phyloP scores from a whole-genome alignment of 1,140 invertebrate species.

The Cotesia typhae region DNA sequence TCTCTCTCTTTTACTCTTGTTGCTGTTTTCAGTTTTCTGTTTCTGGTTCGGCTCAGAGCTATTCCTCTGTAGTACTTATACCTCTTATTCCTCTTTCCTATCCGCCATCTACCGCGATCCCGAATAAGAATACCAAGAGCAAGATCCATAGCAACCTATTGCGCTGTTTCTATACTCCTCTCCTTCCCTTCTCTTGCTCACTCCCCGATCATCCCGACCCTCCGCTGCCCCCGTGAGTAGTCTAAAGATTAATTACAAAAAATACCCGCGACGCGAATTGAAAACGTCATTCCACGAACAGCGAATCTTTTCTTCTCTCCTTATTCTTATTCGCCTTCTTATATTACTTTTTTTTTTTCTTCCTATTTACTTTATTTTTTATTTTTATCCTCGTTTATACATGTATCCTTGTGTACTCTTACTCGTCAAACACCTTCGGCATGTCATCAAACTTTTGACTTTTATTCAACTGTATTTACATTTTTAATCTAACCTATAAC shows the following conservation, averaged over 20 bases:
- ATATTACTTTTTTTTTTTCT: too few species aligned
- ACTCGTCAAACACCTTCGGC: constrained; percentile 10
- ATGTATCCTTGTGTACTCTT: constrained; percentile 6
- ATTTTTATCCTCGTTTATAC: neutral
- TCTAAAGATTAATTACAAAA: constrained; percentile 51
- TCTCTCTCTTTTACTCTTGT: neutral
- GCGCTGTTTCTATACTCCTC: neutral
- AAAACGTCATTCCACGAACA: constrained; percentile 59
- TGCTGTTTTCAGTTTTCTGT: neutral
- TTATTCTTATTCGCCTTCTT: constrained; percentile 13
- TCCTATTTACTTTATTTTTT: neutral
- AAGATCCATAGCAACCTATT: constrained; percentile 1
- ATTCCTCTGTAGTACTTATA: neutral
- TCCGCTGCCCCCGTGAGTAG: constrained; percentile 14
- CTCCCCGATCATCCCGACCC: constrained; percentile 19
- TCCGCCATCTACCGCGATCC: too few species aligned
- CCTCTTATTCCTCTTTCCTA: constrained; percentile 6
- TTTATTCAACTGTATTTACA: too few species aligned
- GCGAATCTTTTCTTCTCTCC: constrained; percentile 31
- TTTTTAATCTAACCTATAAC: too few species aligned
- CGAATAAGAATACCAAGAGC: constrained; percentile 17
- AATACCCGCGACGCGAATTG: constrained; percentile 57
- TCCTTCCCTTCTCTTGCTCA: neutral
- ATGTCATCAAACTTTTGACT: constrained; percentile 5
- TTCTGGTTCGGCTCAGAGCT: neutral